Evolutionary conservation across 92 coral and sea anemone species (phyloP).

Genomic region (Parazoanthus swiftii): DNA sequence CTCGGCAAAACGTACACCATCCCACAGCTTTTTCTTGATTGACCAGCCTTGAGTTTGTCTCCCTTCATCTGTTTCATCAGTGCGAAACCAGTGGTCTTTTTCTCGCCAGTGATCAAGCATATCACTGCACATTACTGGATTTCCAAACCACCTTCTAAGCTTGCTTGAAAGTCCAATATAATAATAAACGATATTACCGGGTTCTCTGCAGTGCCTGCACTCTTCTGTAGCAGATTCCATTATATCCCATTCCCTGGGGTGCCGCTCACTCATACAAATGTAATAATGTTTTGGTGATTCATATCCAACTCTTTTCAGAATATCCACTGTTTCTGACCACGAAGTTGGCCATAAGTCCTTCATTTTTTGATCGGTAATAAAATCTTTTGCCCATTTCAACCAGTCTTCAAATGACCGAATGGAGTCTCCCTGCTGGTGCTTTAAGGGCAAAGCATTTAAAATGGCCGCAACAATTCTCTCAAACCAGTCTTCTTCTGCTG

Average conservation of each 20-base stretch:
- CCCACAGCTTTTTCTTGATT: too few species aligned
- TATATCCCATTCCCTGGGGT: conserved; percentile 63
- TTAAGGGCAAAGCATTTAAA: conserved; percentile 62
- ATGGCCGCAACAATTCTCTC: conserved; percentile 60
- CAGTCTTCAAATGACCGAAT: conserved; percentile 65
- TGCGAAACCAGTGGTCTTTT: conserved; percentile 57
- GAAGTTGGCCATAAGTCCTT: conserved; percentile 64
- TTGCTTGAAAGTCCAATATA: conserved; percentile 51
- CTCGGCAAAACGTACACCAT: too few species aligned
- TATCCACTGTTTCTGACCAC: conserved; percentile 56
- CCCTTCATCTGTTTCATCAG: too few species aligned
- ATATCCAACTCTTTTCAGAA: conserved; percentile 58
- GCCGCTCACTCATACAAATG: conserved; percentile 57
- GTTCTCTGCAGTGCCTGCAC: conserved; percentile 63
- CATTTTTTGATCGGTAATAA: conserved; percentile 55
- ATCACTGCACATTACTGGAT: conserved; percentile 45
- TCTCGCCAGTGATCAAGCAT: conserved; percentile 73
- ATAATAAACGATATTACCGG: conserved; percentile 55
- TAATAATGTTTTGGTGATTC: conserved; percentile 61
- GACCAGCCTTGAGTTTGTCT: too few species aligned
- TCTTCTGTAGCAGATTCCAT: conserved; percentile 59
- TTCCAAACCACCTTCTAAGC: conserved; percentile 56
- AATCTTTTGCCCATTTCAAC: conserved; percentile 64
- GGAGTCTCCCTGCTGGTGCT: conserved; percentile 66
- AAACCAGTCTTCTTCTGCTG: conserved; percentile 54